A percentile compares a stretch with the other conserved stretches of the same genome.
Evolutionary conservation across 1,140 invertebrate species (phyloP).

Genomic region (Forficula auricularia): DNA sequence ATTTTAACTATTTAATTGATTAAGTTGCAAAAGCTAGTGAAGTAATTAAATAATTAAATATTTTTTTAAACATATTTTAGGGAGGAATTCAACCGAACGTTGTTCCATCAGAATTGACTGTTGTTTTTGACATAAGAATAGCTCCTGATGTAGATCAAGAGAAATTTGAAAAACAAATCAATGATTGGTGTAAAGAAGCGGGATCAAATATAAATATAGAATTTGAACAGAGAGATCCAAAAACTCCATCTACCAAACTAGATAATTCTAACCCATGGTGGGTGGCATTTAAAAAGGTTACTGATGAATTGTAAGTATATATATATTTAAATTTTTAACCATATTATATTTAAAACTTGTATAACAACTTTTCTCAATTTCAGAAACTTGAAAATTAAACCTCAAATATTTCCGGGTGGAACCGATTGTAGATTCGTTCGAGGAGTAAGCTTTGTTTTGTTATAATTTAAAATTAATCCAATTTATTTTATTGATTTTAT

Average conservation of each 20-base stretch:
- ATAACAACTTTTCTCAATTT: conserved; percentile 16
- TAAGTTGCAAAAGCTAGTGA: no score
- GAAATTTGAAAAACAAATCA: conserved; percentile 53
- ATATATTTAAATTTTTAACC: no score
- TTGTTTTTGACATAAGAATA: conserved; percentile 65
- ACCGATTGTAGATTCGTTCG: conserved; percentile 60
- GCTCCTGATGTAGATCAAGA: conserved; percentile 47
- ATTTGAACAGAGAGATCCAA: conserved; percentile 50
- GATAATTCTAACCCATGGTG: conserved; percentile 60
- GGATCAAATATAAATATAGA: conserved; percentile 57
- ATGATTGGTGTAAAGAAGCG: conserved; percentile 59
- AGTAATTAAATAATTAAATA: no score
- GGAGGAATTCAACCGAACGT: conserved; percentile 89
- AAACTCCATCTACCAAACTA: conserved; percentile 43
- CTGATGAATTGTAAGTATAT: conserved; percentile 29
- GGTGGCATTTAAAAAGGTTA: conserved; percentile 50
- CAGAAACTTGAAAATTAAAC: conserved; percentile 40
- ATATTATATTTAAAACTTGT: background rate
- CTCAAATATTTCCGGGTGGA: conserved; percentile 58
- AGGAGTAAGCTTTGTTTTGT: conserved; percentile 25
- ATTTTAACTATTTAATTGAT: no score
- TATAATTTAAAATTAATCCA: background rate
- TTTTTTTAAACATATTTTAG: conserved; percentile 22
- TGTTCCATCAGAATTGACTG: conserved; percentile 59
- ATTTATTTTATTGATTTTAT: conserved; percentile 7